phyloP scores from a whole-genome alignment of 1,140 invertebrate species.

The Arion vulgaris region DNA sequence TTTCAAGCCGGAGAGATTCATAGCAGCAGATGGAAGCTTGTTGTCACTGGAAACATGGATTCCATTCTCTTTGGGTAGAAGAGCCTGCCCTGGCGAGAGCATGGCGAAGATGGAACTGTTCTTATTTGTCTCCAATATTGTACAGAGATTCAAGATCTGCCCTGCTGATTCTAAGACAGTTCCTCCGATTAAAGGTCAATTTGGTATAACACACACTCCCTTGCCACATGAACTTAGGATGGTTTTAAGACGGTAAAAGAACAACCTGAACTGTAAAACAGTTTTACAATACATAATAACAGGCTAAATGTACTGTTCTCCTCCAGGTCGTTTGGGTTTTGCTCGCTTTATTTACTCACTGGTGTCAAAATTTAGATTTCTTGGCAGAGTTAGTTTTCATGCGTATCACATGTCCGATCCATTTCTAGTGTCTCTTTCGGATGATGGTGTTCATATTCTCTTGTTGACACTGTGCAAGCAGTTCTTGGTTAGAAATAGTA shows the following conservation, averaged over 20 bases:
- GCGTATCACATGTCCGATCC: too few species aligned
- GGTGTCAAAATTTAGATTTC: too few species aligned
- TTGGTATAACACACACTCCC: not conserved
- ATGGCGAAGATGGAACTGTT: constrained; percentile 23
- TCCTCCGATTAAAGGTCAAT: not conserved
- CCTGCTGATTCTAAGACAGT: not conserved
- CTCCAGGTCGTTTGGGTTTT: too few species aligned
- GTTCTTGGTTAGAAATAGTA: too few species aligned
- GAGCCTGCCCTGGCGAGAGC: not conserved
- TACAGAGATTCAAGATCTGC: constrained; percentile 11
- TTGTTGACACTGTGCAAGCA: too few species aligned
- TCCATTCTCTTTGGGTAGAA: constrained; percentile 36
- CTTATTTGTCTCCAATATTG: not conserved
- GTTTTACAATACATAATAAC: too few species aligned
- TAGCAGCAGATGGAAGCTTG: constrained; percentile 52
- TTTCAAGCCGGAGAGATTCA: constrained; percentile 80
- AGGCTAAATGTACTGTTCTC: too few species aligned
- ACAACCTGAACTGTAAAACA: too few species aligned
- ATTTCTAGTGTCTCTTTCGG: too few species aligned
- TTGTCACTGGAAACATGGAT: constrained; percentile 25
- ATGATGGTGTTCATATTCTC: too few species aligned
- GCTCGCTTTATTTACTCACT: too few species aligned
- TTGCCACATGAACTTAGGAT: constrained; percentile 2
- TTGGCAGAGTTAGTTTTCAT: too few species aligned
- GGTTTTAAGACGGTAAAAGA: not conserved